Percentiles rank a stretch among this genome's conserved stretches.
Conservation (phyloP, 1,140 invertebrate genomes). For the Epicauta chinensis region DNA sequence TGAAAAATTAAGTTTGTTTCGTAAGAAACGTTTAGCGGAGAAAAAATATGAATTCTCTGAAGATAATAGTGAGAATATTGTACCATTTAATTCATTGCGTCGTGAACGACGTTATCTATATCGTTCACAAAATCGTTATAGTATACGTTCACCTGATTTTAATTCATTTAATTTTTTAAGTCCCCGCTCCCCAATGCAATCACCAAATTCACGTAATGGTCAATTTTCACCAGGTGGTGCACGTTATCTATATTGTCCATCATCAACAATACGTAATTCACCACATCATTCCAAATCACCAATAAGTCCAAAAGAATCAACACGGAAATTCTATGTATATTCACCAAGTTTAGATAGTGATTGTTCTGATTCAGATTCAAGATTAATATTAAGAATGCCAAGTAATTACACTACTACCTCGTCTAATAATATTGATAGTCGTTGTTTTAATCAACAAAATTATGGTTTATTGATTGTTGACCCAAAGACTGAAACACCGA, state of each 20-base stretch:
- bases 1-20: conserved; percentile 74
- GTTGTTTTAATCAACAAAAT: conserved; percentile 4
- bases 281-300: conserved; percentile 41
- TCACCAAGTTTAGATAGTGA: conserved; percentile 40
- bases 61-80: conserved; percentile 77
- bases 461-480: conserved; percentile 41
- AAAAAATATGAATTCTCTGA: conserved; percentile 90
- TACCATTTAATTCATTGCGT: conserved; percentile 58
- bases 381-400: conserved; percentile 34
- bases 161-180: conserved; percentile 37
- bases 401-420: conserved; percentile 26
- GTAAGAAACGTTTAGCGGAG: conserved; percentile 75
- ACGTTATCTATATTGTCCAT: conserved; percentile 37
- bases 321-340: conserved; percentile 40
- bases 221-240: conserved; percentile 37
- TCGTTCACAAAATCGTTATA: conserved; percentile 27
- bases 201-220: conserved; percentile 36
- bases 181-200: conserved; percentile 41
- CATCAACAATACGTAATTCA: conserved; percentile 27
- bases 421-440: conserved; percentile 13
- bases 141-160: conserved; percentile 34
- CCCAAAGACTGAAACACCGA: conserved; percentile 32
- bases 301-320: conserved; percentile 37
- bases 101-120: conserved; percentile 35
- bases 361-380: conserved; percentile 39